Conservation (phyloP, 2,888 invertebrate genomes). For the Scaptomyza polygonia region DNA sequence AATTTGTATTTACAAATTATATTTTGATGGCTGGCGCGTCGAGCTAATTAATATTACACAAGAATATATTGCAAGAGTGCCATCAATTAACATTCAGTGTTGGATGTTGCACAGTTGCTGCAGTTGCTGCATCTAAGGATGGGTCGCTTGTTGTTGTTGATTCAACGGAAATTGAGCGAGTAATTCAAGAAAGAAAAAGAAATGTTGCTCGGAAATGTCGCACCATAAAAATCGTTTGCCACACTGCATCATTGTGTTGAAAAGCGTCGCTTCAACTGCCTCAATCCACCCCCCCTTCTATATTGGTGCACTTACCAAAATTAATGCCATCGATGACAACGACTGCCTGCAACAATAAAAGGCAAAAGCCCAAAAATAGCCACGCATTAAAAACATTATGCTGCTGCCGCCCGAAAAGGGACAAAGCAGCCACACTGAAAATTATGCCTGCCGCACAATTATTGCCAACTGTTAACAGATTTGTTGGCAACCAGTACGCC, state of each 20-base stretch:
- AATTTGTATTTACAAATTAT: conserved; percentile 41
- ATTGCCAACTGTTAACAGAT: conserved; percentile 84
- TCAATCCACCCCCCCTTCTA: neutral
- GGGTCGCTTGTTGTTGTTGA: conserved; percentile 46
- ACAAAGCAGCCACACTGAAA: conserved; percentile 73
- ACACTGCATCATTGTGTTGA: conserved; percentile 55
- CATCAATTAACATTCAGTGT: conserved; percentile 50
- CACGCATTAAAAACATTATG: conserved; percentile 46
- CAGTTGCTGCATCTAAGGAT: conserved; percentile 11
- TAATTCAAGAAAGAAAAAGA: conserved; percentile 81
- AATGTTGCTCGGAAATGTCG: conserved; percentile 71
- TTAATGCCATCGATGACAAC: conserved; percentile 80
- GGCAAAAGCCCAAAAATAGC: conserved; percentile 62
- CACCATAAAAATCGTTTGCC: conserved; percentile 72
- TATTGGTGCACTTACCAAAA: conserved; percentile 58
- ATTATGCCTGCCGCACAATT: conserved; percentile 80
- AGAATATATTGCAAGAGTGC: conserved; percentile 49
- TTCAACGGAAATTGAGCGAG: conserved; percentile 82
- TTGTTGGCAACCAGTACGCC: no score
- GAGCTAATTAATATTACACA: conserved; percentile 69
- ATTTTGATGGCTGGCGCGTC: conserved; percentile 57
- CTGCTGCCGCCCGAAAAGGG: conserved; percentile 53
- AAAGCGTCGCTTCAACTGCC: conserved; percentile 43
- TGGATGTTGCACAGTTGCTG: conserved; percentile 16
- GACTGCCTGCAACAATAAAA: conserved; percentile 69